Conservation (phyloP, 2,797 vertebrate genomes). For the Eulemur rubriventer region DNA sequence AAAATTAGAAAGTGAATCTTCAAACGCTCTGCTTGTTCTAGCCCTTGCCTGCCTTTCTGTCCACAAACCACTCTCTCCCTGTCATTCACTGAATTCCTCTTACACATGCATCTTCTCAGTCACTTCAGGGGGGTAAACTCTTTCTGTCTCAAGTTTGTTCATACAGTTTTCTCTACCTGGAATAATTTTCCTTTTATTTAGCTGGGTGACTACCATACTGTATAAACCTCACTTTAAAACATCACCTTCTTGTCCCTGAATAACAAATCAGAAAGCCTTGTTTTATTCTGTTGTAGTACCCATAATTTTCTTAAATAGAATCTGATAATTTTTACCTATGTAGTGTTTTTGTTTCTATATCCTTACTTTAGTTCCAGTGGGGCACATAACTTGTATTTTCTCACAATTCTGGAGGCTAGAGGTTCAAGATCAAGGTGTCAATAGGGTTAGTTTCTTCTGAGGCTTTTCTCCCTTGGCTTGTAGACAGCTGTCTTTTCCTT, state of each 20-base stretch:
- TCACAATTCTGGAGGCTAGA: background rate
- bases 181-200: background rate
- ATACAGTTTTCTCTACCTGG: background rate
- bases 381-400: background rate
- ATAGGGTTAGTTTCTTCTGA: background rate
- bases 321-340: background rate
- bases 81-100: background rate
- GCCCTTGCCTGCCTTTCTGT: fast-evolving
- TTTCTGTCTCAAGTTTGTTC: background rate
- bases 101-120: background rate
- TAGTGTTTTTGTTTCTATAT: background rate
- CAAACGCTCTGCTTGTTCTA: background rate
- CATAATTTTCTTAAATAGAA: background rate
- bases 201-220: fast-evolving
- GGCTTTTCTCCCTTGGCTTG: background rate
- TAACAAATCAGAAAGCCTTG: background rate
- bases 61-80: fast-evolving
- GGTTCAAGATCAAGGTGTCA: background rate
- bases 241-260: background rate
- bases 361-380: background rate
- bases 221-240: background rate
- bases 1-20: background rate
- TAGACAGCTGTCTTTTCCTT: background rate
- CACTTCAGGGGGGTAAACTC: background rate
- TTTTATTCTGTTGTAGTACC: background rate